Percentiles rank a stretch among this genome's conserved stretches.
These are phyloP conservation scores for Frankliniella intonsa DNA, from an alignment of 2,888 invertebrate genomes.

Conservation along the genomic window DNA sequence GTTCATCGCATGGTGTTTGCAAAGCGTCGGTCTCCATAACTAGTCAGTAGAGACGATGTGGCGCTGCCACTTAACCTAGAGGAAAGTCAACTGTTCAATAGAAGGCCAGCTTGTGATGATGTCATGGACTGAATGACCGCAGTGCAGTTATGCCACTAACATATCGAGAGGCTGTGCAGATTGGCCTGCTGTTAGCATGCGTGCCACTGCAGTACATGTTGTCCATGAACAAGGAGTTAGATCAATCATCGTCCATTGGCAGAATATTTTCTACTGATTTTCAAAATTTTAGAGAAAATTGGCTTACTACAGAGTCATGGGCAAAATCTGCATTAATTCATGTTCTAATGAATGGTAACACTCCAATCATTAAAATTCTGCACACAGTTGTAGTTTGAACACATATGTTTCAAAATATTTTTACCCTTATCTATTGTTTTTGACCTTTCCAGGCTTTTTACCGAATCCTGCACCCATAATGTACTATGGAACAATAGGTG, in stretches of 20 bases:
- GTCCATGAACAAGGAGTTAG: conserved; percentile 2
- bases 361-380: too few species aligned
- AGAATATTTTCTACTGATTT: background rate
- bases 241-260: background rate
- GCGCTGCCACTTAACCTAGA: background rate
- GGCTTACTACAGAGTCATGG: background rate
- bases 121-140: conserved; percentile 4
- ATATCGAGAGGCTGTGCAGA: conserved; percentile 13
- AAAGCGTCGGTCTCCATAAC: background rate
- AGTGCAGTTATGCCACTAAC: background rate
- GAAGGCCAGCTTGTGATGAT: background rate
- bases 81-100: background rate
- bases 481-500: conserved; percentile 1
- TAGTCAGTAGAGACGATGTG: background rate
- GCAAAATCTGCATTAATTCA: background rate
- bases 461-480: background rate
- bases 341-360: too few species aligned
- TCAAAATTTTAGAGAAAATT: background rate
- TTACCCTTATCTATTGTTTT: background rate
- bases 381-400: background rate
- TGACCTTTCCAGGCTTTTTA: background rate
- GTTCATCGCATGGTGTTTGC: background rate
- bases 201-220: conserved; percentile 5
- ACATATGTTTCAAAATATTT: background rate
- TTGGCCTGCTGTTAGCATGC: background rate